Base-by-base conservation (phyloP, 2,113 vertebrate species). In the Holacanthus passer region DNA sequence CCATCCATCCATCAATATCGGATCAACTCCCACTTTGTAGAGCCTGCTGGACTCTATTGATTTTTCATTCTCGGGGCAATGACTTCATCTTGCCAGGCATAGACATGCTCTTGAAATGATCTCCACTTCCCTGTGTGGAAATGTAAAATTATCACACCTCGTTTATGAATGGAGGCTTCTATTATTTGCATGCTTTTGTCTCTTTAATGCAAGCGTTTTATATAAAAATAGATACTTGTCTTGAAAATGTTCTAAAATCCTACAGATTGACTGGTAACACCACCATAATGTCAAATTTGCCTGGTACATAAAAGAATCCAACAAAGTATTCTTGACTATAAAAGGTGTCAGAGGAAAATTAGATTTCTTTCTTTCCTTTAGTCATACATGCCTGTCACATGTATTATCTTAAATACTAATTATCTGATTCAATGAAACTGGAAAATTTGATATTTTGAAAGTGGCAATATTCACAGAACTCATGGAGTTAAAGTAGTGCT, bases 41-140 rank as follows among this genome's bases (percentile, higher is more conserved):
- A 77, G 74, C 11, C 60, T n/a, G 67, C 55, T 59, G 68, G 70
- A 71, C 73, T 59, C 55, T 62, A 93, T 94, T 84, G 91, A 93
- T 91, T 92, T 90, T 70, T 87, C 58, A 84, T 91, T 90, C 77
- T 87, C 62, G 39, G 35, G 59, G 56, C 77, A 76, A 58, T 69
- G 86, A 88, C 81, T 81, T 83, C 77, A 89, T 90, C 76, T 79
- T 50, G 67, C 70, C 41, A 45, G 68, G 27, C 81, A 64, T 9
- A 56, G 37, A 37, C 55, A 32, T 35, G 50, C 9, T 35, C 22
- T 24, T 29, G 52, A 82, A 41, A 50, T 27, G 24, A 85, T 87
- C 65, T 67, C 9, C 14, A 50, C 65, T 85, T 74, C 75, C 5
- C 59, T 68, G 35, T 2, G 32, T 1, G 7, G 45, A 69, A 64